Conservation (phyloP, 2,797 vertebrate species). For the Dermochelys coriacea region DNA sequence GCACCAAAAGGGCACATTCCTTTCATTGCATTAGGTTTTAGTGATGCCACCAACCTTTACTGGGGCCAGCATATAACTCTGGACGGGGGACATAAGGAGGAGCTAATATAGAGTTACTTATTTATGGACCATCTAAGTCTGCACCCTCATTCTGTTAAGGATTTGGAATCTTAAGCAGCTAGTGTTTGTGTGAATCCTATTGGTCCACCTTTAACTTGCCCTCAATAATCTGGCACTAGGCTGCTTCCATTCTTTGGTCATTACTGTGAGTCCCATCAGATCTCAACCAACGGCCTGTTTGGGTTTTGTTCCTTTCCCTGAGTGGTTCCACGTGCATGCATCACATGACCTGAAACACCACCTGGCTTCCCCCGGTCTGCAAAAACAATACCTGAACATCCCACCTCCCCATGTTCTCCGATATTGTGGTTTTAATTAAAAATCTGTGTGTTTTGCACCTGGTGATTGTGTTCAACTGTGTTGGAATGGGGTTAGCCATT, state of each 20-base stretch:
- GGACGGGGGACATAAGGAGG: not conserved
- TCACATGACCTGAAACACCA: not conserved
- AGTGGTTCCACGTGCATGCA: not conserved
- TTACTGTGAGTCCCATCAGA: not conserved
- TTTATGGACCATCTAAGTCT: not conserved
- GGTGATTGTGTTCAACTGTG: slow-evolving; percentile 44
- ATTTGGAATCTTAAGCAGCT: not conserved
- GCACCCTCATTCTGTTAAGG: not conserved
- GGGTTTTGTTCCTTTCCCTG: not conserved
- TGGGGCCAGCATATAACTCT: not conserved
- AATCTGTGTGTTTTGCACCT: slow-evolving; percentile 74
- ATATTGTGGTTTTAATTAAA: slow-evolving; percentile 74
- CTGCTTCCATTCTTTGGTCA: not conserved
- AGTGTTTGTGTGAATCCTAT: not conserved
- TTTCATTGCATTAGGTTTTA: not conserved
- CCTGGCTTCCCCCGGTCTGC: rapidly evolving
- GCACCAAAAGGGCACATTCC: not conserved
- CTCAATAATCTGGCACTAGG: rapidly evolving
- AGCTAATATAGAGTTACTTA: rapidly evolving
- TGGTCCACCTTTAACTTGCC: not conserved
- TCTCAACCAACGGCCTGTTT: rapidly evolving
- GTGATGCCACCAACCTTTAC: not conserved
- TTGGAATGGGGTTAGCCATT: not conserved
- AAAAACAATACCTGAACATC: not conserved
- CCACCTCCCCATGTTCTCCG: not conserved